A percentile compares a stretch with the other conserved stretches of the same genome.
Conservation (phyloP, 1,140 invertebrate species). For the Thaumetopoea pityocampa region DNA sequence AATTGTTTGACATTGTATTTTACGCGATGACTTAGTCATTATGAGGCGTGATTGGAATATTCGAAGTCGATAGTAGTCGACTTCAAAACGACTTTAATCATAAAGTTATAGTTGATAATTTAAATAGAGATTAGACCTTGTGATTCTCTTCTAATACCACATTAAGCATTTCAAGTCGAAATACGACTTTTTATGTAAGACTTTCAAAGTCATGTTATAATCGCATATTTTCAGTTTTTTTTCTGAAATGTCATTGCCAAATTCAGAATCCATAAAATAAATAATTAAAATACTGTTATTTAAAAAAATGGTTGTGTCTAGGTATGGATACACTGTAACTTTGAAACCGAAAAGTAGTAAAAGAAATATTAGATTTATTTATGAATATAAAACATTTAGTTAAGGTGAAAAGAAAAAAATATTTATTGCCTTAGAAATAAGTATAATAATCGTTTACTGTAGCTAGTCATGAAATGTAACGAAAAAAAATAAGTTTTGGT, state of each 20-base stretch:
- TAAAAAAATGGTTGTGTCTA: conserved; percentile 23
- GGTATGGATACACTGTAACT: conserved; percentile 20
- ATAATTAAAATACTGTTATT: conserved; percentile 20
- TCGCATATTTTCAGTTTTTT: conserved; percentile 3
- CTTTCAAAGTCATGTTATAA: conserved; percentile 6
- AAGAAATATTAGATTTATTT: conserved; percentile 23
- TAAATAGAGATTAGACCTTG: too few species aligned
- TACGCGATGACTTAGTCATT: too few species aligned
- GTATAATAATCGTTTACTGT: conserved; percentile 18
- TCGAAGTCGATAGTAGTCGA: too few species aligned
- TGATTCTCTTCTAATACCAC: too few species aligned
- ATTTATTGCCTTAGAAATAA: conserved; percentile 18
- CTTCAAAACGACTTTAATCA: too few species aligned
- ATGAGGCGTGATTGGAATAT: too few species aligned
- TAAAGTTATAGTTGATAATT: too few species aligned
- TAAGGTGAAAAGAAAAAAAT: conserved; percentile 22
- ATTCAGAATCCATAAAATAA: conserved; percentile 16
- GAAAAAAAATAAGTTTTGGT: conserved; percentile 10
- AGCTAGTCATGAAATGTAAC: conserved; percentile 16
- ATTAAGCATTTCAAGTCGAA: too few species aligned
- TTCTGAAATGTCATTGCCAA: conserved; percentile 19
- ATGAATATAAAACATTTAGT: conserved; percentile 19
- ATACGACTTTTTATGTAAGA: conserved; percentile 1
- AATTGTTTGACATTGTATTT: too few species aligned
- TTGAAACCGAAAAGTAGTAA: conserved; percentile 14